A percentile compares a stretch with the other conserved stretches of the same genome.
Conservation (phyloP, 2,888 invertebrate genomes). For the Pristionchus japonicus region DNA sequence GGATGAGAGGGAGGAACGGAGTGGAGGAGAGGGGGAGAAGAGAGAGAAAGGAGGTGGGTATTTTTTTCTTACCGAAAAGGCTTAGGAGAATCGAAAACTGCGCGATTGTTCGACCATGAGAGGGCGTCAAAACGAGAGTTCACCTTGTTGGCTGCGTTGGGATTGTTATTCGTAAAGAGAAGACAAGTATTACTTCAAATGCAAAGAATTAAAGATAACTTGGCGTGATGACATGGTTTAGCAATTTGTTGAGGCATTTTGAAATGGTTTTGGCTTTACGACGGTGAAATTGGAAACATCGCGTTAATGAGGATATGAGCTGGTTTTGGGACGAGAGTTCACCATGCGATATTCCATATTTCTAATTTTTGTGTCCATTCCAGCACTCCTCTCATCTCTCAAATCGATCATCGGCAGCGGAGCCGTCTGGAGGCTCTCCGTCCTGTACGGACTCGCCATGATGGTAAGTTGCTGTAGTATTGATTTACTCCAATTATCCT, state of each 20-base stretch:
- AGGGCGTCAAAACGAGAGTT: too few species aligned
- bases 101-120: too few species aligned
- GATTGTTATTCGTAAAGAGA: too few species aligned
- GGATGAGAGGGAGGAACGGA: constrained; percentile 14
- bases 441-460: constrained; percentile 49
- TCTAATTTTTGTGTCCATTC: too few species aligned
- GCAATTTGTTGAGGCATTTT: too few species aligned
- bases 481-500: background rate
- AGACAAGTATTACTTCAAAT: too few species aligned
- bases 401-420: background rate
- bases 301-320: background rate
- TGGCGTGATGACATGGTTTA: too few species aligned
- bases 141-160: too few species aligned
- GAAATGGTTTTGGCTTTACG: too few species aligned
- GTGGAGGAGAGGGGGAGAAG: background rate
- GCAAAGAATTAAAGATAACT: too few species aligned
- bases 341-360: too few species aligned
- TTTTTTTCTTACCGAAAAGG: background rate
- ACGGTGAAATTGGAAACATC: too few species aligned
- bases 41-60: background rate
- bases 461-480: constrained; percentile 47
- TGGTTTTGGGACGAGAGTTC: background rate
- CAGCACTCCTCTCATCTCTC: background rate
- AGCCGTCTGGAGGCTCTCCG: constrained; percentile 50
- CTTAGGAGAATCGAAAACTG: background rate